phyloP scores from a whole-genome alignment of 2,888 invertebrate genomes.

The Drosophila buzzatii region DNA sequence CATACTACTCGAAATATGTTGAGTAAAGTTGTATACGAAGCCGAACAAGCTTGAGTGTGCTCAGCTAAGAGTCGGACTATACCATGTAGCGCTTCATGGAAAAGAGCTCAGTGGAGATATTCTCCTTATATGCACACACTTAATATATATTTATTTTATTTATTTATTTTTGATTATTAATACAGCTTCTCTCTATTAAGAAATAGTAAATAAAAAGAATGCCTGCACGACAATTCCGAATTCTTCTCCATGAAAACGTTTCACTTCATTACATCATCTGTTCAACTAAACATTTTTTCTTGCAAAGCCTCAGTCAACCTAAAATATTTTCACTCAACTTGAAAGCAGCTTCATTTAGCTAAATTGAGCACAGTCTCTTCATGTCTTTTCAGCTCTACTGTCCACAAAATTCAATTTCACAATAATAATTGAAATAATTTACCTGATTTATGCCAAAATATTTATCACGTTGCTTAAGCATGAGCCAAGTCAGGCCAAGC shows the following conservation, averaged over 20 bases:
- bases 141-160: too few species aligned
- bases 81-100: too few species aligned
- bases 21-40: too few species aligned
- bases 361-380: not conserved
- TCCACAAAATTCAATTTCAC: not conserved
- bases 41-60: too few species aligned
- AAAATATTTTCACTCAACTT: not conserved
- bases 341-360: not conserved
- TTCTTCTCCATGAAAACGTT: not conserved
- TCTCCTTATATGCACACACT: too few species aligned
- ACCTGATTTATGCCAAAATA: constrained; percentile 16
- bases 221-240: not conserved
- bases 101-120: too few species aligned
- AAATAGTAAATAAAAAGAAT: too few species aligned
- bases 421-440: constrained; percentile 17
- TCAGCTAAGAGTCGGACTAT: too few species aligned
- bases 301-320: not conserved
- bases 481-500: not conserved
- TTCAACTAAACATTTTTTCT: not conserved
- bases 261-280: not conserved
- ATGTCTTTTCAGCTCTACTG: too few species aligned
- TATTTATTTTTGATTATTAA: too few species aligned
- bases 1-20: too few species aligned
- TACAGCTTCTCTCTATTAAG: too few species aligned
- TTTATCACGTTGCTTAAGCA: constrained; percentile 17